phyloP scores from a whole-genome alignment of 2,113 vertebrate genomes.

The Anolis carolinensis region DNA sequence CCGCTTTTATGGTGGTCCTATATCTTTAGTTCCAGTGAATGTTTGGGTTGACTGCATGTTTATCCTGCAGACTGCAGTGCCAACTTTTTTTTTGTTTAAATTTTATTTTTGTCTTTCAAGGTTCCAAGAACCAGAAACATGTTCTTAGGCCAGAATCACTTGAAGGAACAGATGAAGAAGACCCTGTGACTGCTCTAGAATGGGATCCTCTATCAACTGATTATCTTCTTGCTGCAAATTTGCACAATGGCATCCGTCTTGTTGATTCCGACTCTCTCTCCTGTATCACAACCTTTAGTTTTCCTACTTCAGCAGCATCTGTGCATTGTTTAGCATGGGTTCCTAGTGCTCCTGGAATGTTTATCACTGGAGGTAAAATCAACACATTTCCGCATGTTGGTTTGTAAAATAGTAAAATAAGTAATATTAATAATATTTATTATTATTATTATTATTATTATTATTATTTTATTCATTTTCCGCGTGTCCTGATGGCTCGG shows the following conservation, averaged over 20 bases:
- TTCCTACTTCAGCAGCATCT: conserved; percentile 88
- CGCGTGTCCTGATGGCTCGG: too few relatives aligned
- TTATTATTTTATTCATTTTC: too few relatives aligned
- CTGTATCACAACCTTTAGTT: conserved; percentile 90
- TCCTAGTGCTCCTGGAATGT: conserved; percentile 96
- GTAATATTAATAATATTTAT: background rate
- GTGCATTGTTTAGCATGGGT: conserved; percentile 98
- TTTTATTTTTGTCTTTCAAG: conserved; percentile 69
- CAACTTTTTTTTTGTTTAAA: background rate
- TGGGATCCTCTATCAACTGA: conserved; percentile 95
- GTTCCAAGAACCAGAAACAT: conserved; percentile 92
- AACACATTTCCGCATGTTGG: conserved; percentile 4
- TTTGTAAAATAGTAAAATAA: background rate
- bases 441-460: too few relatives aligned
- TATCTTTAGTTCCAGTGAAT: too few relatives aligned
- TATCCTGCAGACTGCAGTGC: background rate
- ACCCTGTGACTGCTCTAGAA: conserved; percentile 92
- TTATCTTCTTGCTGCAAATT: conserved; percentile 94
- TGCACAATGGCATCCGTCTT: conserved; percentile 90
- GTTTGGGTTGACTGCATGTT: background rate
- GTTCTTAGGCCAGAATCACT: conserved; percentile 91
- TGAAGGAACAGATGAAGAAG: conserved; percentile 95
- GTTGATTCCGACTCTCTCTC: conserved; percentile 89
- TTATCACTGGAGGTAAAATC: conserved; percentile 90
- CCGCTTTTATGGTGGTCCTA: too few relatives aligned